phyloP scores from a whole-genome alignment of 1,140 invertebrate genomes.

The Lamellibrachia luymesi region DNA sequence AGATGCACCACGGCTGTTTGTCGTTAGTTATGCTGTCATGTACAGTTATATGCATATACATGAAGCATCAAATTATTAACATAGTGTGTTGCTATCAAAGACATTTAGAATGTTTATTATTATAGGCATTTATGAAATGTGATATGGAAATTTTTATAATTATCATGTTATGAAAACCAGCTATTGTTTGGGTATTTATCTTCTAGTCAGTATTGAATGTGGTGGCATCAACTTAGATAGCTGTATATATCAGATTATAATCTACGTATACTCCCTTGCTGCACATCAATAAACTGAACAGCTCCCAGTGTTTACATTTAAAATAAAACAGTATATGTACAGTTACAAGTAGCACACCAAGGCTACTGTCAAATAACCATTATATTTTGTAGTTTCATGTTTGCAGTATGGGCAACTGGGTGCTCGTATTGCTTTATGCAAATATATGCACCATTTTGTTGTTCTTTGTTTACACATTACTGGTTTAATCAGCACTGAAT shows the following conservation, averaged over 20 bases:
- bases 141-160: neutral
- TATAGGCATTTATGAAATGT: neutral
- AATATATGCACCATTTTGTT: neutral
- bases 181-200: neutral
- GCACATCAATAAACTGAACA: neutral
- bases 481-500: neutral
- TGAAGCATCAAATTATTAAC: neutral
- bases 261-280: neutral
- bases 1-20: neutral
- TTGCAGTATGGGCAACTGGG: neutral
- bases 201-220: neutral
- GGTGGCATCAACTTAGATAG: neutral
- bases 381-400: neutral
- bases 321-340: neutral
- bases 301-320: neutral
- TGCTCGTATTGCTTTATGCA: neutral
- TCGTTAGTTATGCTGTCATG: neutral
- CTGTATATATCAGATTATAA: neutral
- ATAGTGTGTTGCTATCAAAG: neutral
- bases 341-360: neutral
- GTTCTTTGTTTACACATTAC: neutral
- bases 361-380: neutral
- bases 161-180: neutral
- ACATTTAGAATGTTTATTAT: neutral
- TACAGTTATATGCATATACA: neutral